Base-by-base conservation (phyloP, 1,140 invertebrate genomes). In the Leptopilina boulardi region DNA sequence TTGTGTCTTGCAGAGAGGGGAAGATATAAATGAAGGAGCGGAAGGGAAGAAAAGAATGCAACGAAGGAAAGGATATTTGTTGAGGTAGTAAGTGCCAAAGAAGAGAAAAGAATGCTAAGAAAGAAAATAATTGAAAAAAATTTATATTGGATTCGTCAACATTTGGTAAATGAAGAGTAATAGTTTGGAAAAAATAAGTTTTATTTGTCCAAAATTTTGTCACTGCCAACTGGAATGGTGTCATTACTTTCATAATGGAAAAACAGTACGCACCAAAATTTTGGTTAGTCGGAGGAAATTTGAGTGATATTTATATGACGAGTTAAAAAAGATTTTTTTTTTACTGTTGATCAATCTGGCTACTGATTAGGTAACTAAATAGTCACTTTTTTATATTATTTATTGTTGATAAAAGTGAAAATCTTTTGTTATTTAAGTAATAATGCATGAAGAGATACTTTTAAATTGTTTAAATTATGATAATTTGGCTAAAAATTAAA, bases 221-320 rank as follows among this genome's bases (percentile, higher is more conserved):
- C 66, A 59, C 19, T 79, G 72, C n/a, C 80, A 79, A 76, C 80
- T 83, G 83, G 79, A 83, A 85, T 87, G 84, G 85, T 83, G 85
- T 84, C n/a, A 81, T 78, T 78, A 70, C 77, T 82, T 70, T 19
- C 71, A 75, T 42, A 66, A 80, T 74, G 78, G 75, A 34, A 78
- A 80, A 74, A 66, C 76, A 71, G 77, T 81, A 76, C 80, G 77
- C 75, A 79, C 75, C 78, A 80, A 66, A 59, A 78, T 70, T 81
- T 77, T 77, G 77, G 79, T 81, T 70, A 71, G 77, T 76, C 42
- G 42, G 74, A 73, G 74, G 73, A 77, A 73, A 54, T 70, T 75
- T 73, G 83, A 83, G 75, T 83, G 73, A 84, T 83, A 78, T 10
- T 23, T 72, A 66, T n/a, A n/a, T 51, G 47, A 18, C 15, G 1